phyloP scores from a whole-genome alignment of 2,113 vertebrate genomes.

The Hippopotamus amphibius region DNA sequence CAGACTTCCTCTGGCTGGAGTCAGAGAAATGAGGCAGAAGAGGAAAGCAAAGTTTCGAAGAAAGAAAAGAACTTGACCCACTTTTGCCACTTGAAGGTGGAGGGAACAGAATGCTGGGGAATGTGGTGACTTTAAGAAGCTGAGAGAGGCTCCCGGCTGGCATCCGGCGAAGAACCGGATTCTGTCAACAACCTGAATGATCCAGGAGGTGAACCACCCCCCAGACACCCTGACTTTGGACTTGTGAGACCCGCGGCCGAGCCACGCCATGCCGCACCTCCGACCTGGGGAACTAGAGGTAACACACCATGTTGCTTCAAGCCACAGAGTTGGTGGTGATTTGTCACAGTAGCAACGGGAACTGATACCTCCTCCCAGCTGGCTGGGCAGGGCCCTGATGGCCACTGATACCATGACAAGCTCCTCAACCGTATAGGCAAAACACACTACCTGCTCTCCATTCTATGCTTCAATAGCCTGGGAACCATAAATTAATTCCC shows the following conservation, averaged over 20 bases:
- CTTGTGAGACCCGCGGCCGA: background rate
- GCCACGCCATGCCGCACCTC: background rate
- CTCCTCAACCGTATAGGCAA: background rate
- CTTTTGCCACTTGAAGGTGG: too few relatives aligned
- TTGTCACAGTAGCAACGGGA: background rate
- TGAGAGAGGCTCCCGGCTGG: background rate
- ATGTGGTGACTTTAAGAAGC: background rate
- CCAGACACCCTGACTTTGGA: background rate
- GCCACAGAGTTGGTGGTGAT: background rate
- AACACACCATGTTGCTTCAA: background rate
- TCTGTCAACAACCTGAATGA: background rate
- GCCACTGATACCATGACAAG: background rate
- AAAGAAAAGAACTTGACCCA: background rate
- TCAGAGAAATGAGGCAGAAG: background rate
- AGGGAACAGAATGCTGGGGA: rapidly evolving
- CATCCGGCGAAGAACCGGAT: background rate
- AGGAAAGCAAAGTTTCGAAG: background rate
- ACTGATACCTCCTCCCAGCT: background rate
- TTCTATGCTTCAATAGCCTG: background rate
- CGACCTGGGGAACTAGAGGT: background rate
- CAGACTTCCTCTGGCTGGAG: background rate
- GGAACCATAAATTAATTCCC: background rate
- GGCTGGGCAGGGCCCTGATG: background rate
- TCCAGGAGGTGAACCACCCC: background rate
- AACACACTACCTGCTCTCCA: background rate